Evolutionary conservation across 2,113 vertebrate genomes (phyloP).

Genomic region (Cygnus buccinator): DNA sequence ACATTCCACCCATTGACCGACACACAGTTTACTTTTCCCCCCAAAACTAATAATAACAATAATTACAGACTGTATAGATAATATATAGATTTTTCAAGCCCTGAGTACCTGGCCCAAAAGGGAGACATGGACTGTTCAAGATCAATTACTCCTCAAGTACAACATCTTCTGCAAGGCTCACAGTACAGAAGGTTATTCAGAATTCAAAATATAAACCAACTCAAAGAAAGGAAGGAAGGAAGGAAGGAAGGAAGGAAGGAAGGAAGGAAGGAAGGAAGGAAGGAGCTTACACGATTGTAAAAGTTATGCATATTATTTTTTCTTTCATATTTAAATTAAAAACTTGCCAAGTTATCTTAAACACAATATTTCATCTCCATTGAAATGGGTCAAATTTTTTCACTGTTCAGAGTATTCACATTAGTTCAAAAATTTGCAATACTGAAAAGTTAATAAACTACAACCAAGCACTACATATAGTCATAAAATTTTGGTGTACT

Average conservation of each 20-base stretch:
- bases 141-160: too few species aligned
- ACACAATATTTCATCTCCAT: too few species aligned
- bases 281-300: not conserved
- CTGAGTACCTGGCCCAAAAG: accelerated
- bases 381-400: not conserved
- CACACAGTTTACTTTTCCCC: not conserved
- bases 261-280: too few species aligned
- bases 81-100: not conserved
- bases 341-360: not conserved
- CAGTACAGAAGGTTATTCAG: too few species aligned
- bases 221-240: too few species aligned
- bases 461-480: not conserved
- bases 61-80: not conserved
- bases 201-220: too few species aligned
- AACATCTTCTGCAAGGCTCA: too few species aligned
- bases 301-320: not conserved
- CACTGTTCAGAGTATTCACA: not conserved
- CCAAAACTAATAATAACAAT: too few species aligned
- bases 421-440: not conserved
- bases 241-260: too few species aligned
- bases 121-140: not conserved
- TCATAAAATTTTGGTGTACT: not conserved
- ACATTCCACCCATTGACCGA: not conserved
- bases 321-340: not conserved
- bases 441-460: not conserved